These are phyloP conservation scores for Ardeotis arabs DNA, from an alignment of 2,113 vertebrate species.

Conservation along the genomic window DNA sequence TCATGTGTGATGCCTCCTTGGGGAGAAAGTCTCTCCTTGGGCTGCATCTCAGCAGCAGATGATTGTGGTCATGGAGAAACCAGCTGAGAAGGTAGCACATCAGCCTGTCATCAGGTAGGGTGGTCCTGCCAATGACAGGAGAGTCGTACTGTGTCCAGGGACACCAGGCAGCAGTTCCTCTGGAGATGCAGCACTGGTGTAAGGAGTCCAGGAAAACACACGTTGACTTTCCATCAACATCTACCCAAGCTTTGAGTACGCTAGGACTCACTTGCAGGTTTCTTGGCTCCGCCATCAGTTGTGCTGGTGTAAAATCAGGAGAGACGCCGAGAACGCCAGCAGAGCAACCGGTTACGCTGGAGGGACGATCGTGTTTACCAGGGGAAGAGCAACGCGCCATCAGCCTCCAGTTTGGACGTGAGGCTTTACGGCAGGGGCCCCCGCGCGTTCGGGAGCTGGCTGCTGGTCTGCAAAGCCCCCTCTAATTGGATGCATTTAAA, in stretches of 20 bases:
- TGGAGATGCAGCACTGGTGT: not conserved
- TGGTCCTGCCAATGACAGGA: not conserved
- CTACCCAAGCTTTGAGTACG: fast-evolving
- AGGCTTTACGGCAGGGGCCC: not conserved
- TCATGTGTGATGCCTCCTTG: not conserved
- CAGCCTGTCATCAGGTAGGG: not conserved
- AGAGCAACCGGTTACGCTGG: not conserved
- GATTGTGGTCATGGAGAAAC: not conserved
- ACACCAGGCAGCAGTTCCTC: not conserved
- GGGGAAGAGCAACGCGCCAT: not conserved
- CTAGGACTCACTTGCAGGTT: not conserved
- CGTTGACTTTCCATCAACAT: not conserved
- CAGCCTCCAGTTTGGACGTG: not conserved
- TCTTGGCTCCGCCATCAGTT: not conserved
- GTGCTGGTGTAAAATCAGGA: not conserved
- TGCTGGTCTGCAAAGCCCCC: not conserved
- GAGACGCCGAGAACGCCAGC: not conserved
- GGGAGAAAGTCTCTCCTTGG: not conserved
- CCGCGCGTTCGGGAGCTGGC: not conserved
- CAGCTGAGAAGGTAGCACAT: not conserved
- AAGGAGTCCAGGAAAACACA: not conserved
- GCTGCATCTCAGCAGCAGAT: not conserved
- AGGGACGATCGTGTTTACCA: not conserved
- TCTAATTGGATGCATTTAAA: conserved; percentile 45
- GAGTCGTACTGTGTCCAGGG: not conserved